Conservation (phyloP, 2,797 vertebrate genomes). For the Antennarius maculatus region DNA sequence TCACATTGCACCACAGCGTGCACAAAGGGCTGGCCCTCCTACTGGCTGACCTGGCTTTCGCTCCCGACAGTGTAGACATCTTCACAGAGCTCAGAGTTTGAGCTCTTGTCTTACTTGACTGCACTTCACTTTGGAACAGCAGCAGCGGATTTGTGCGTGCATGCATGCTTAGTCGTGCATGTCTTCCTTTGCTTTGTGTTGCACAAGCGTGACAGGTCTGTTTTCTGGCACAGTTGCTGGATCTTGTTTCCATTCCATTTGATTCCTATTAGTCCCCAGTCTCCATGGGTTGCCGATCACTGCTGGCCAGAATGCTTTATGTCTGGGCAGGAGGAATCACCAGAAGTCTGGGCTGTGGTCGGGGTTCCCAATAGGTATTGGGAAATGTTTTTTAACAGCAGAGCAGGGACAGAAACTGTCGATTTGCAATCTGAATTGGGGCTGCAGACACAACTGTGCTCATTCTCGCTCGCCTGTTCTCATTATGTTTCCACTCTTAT, state of each 20-base stretch:
- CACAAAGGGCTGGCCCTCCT: slow-evolving; percentile 39
- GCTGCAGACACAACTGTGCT: slow-evolving; percentile 51
- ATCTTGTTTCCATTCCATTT: slow-evolving; percentile 36
- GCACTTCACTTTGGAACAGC: slow-evolving; percentile 38
- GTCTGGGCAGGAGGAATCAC: slow-evolving; percentile 25
- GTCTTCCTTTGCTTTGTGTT: slow-evolving; percentile 23
- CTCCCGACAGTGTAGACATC: slow-evolving; percentile 32
- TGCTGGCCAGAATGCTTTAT: slow-evolving; percentile 40
- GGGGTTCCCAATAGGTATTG: slow-evolving; percentile 34
- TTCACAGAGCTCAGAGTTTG: slow-evolving; percentile 42
- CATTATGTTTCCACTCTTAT: slow-evolving; percentile 46
- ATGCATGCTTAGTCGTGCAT: slow-evolving; percentile 2
- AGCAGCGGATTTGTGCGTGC: slow-evolving; percentile 19
- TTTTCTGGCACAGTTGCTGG: slow-evolving; percentile 30
- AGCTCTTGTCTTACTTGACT: slow-evolving; percentile 58
- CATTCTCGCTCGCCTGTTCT: slow-evolving; percentile 55
- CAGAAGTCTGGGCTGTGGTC: slow-evolving; percentile 38
- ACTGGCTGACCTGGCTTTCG: slow-evolving; percentile 62
- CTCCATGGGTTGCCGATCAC: slow-evolving; percentile 28
- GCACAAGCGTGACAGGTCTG: slow-evolving; percentile 22
- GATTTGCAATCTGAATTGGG: slow-evolving; percentile 51
- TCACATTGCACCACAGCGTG: slow-evolving; percentile 27
- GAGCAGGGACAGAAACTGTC: slow-evolving; percentile 49
- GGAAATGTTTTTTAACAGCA: slow-evolving; percentile 44
- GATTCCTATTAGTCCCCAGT: slow-evolving; percentile 31